Conservation (phyloP, 2,113 vertebrate genomes). For the Plectropomus leopardus region DNA sequence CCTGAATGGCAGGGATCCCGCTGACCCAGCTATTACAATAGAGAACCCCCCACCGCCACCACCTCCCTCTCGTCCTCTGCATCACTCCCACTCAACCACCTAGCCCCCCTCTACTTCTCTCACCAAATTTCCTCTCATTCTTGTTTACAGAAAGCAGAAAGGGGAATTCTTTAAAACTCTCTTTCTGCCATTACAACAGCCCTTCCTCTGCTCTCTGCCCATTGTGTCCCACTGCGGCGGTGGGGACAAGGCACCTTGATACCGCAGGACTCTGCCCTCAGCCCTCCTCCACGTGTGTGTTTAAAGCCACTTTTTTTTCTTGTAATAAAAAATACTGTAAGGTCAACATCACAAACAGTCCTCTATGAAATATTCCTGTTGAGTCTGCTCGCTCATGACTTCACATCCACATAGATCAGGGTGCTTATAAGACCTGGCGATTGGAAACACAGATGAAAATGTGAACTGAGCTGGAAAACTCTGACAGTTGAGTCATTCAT, state of each 20-base stretch:
- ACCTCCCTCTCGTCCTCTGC: conserved; percentile 36
- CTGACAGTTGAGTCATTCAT: background rate
- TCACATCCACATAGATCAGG: background rate
- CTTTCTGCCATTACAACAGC: conserved; percentile 56
- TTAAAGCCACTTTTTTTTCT: conserved; percentile 17
- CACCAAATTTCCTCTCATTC: conserved; percentile 36
- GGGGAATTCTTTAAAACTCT: conserved; percentile 51
- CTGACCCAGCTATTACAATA: conserved; percentile 80
- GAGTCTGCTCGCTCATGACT: background rate
- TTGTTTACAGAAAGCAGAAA: conserved; percentile 68
- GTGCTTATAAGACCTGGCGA: background rate
- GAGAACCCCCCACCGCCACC: conserved; percentile 7
- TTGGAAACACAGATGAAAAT: background rate
- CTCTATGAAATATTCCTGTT: conserved; percentile 6
- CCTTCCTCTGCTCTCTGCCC: conserved; percentile 24
- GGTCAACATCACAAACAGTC: background rate
- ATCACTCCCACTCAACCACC: conserved; percentile 49
- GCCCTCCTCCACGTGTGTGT: conserved; percentile 1
- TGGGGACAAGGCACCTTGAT: conserved; percentile 56
- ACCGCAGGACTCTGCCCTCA: conserved; percentile 53
- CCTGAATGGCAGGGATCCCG: conserved; percentile 80
- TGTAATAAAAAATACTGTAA: conserved; percentile 15
- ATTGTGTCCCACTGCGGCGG: conserved; percentile 4
- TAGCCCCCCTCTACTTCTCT: conserved; percentile 29
- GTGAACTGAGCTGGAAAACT: background rate